phyloP scores from a whole-genome alignment of 2,888 invertebrate species.

The Drosophila lacicola region DNA sequence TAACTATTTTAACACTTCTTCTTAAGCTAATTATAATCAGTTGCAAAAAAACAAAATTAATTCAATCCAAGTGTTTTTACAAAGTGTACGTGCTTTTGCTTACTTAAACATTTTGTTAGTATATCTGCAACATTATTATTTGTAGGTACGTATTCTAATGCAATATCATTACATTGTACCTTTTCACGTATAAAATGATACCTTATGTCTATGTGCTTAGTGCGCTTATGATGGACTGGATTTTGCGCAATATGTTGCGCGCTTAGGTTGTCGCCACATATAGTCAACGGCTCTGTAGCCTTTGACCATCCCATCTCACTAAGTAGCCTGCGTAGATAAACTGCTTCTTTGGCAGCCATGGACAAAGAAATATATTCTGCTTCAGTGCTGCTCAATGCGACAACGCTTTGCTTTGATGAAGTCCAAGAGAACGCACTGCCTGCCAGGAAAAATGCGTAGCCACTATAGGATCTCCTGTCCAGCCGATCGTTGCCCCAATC shows the following conservation, averaged over 20 bases:
- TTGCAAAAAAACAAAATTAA: neutral
- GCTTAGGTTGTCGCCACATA: neutral
- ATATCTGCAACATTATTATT: neutral
- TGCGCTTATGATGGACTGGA: slow-evolving; percentile 11
- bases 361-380: too few relatives aligned
- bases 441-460: too few relatives aligned
- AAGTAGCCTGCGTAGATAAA: too few relatives aligned
- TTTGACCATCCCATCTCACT: too few relatives aligned
- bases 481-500: too few relatives aligned
- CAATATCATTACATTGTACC: too few relatives aligned
- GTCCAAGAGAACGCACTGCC: neutral
- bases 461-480: too few relatives aligned
- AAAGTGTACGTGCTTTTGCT: slow-evolving; percentile 7
- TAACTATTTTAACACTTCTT: slow-evolving; percentile 13
- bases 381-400: neutral
- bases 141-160: too few relatives aligned
- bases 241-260: too few relatives aligned
- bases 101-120: slow-evolving; percentile 4
- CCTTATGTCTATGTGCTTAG: slow-evolving; percentile 1
- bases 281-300: too few relatives aligned
- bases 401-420: neutral
- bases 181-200: too few relatives aligned
- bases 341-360: too few relatives aligned
- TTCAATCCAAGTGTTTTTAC: slow-evolving; percentile 6
- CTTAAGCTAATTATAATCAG: slow-evolving; percentile 1